Evolutionary conservation across 2,797 vertebrate species (phyloP).

Genomic region (Hylomyscus alleni): DNA sequence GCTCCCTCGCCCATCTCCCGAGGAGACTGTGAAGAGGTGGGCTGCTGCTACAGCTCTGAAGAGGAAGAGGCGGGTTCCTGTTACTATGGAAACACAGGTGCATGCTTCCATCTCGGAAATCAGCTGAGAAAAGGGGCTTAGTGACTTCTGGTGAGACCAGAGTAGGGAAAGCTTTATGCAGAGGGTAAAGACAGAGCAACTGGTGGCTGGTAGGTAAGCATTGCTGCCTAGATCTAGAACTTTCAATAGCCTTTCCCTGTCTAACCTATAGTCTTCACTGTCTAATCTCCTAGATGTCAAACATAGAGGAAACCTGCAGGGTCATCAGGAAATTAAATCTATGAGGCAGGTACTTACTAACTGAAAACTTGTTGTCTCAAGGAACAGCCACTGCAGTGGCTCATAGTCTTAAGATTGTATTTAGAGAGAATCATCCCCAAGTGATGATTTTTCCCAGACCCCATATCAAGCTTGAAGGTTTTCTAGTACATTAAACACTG

Average conservation of each 20-base stretch:
- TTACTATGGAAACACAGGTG: conserved; percentile 88
- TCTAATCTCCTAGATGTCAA: not conserved
- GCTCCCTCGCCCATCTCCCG: not conserved
- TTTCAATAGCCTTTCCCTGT: not conserved
- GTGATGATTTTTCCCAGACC: not conserved
- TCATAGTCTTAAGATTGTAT: not conserved
- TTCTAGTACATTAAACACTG: not conserved
- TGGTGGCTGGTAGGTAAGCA: not conserved
- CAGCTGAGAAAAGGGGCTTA: not conserved
- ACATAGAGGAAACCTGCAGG: not conserved
- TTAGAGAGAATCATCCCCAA: not conserved
- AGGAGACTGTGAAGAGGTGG: conserved; percentile 69
- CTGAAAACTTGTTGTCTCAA: not conserved
- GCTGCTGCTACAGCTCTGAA: conserved; percentile 83
- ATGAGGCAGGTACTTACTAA: not conserved
- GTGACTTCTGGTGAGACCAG: not conserved
- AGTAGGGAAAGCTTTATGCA: not conserved
- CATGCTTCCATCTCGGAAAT: not conserved
- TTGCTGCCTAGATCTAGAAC: not conserved
- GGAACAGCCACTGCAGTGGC: fast-evolving
- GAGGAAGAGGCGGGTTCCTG: conserved; percentile 69
- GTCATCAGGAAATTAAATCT: not conserved
- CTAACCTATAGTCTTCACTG: not conserved
- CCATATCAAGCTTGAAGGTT: not conserved
- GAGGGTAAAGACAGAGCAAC: not conserved